Conservation (phyloP, 2,888 invertebrate genomes). For the Polyploca ridens region DNA sequence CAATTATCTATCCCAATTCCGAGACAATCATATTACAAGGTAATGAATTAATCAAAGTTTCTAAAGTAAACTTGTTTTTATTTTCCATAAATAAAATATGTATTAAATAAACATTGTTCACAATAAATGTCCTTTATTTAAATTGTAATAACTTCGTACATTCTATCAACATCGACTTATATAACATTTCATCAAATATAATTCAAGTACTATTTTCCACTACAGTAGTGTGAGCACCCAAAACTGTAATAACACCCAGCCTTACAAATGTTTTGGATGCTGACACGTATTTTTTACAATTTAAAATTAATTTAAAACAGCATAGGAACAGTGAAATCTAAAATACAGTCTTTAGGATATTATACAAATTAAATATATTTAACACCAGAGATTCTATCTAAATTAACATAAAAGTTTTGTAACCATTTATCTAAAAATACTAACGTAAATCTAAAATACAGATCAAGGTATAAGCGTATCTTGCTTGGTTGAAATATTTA, state of each 20-base stretch:
- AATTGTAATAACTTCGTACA: conserved; percentile 36
- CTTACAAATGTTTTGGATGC: conserved; percentile 44
- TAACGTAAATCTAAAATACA: not conserved
- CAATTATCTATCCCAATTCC: not conserved
- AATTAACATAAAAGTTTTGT: not conserved
- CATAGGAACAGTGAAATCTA: conserved; percentile 9
- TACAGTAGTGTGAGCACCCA: conserved; percentile 33
- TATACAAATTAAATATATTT: not conserved
- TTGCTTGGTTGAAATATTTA: conserved; percentile 40
- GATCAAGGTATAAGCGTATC: conserved; percentile 45
- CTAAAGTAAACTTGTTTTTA: conserved; percentile 12
- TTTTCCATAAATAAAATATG: conserved; percentile 6
- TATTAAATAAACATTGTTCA: conserved; percentile 25
- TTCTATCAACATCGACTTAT: conserved; percentile 26
- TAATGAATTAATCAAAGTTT: conserved; percentile 15
- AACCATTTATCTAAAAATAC: not conserved
- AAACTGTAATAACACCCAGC: conserved; percentile 48
- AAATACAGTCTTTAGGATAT: not conserved
- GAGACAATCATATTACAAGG: conserved; percentile 14
- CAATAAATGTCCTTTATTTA: conserved; percentile 42
- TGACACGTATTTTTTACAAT: conserved; percentile 22
- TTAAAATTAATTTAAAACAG: not conserved
- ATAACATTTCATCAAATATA: conserved; percentile 3
- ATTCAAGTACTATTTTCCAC: conserved; percentile 14
- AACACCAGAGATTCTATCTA: not conserved